These are phyloP conservation scores for Cebus imitator DNA, from an alignment of 2,113 vertebrate species.

Conservation along the genomic window DNA sequence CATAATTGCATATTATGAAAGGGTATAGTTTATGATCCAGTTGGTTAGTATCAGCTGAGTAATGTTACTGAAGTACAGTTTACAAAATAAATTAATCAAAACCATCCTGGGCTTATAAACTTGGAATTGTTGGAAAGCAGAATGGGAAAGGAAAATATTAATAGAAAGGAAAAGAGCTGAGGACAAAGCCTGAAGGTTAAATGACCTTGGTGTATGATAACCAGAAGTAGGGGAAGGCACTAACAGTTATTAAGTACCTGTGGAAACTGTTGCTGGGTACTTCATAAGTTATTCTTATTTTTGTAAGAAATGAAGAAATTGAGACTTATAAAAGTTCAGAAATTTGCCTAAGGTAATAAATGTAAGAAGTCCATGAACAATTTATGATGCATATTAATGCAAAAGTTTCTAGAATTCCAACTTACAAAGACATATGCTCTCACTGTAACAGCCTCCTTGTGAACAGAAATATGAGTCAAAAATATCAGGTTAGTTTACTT, in stretches of 20 bases:
- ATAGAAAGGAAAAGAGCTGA: neutral
- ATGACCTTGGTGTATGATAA: neutral
- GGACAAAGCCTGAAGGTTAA: neutral
- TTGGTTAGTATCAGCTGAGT: neutral
- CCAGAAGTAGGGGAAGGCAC: neutral
- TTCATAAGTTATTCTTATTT: neutral
- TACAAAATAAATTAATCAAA: neutral
- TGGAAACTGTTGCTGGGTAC: neutral
- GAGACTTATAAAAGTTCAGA: neutral
- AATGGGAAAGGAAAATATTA: neutral
- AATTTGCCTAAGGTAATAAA: neutral
- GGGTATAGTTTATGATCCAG: neutral
- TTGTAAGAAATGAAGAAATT: neutral
- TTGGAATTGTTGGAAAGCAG: neutral
- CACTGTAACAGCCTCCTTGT: neutral
- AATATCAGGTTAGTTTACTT: too few relatives aligned
- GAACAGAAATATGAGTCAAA: too few relatives aligned
- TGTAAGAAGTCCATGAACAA: neutral
- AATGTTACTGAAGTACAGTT: neutral
- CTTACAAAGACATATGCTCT: neutral
- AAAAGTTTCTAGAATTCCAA: neutral
- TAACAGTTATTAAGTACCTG: neutral
- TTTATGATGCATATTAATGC: neutral
- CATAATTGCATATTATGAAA: neutral
- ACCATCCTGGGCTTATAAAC: neutral